Evolutionary conservation across 2,888 invertebrate species (phyloP).

Genomic region (Nomada ferruginata): DNA sequence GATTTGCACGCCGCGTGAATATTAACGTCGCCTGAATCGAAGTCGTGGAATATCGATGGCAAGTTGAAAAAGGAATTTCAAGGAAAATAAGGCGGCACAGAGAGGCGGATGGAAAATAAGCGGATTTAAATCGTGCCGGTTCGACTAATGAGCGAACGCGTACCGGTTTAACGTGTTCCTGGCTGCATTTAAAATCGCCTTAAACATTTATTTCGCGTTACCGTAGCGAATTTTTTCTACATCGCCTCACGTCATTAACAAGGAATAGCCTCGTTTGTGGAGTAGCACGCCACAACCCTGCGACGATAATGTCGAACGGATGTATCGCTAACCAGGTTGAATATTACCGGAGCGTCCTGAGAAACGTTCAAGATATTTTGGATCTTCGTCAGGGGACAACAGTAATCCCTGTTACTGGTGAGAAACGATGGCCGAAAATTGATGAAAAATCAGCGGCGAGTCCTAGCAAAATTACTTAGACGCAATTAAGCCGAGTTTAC

Average conservation of each 20-base stretch:
- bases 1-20: background rate
- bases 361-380: background rate
- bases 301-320: constrained; percentile 15
- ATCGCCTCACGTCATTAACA: constrained; percentile 44
- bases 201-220: constrained; percentile 52
- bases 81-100: constrained; percentile 21
- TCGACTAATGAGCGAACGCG: constrained; percentile 18
- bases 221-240: constrained; percentile 18
- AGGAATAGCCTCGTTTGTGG: constrained; percentile 34
- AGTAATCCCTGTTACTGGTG: background rate
- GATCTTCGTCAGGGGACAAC: background rate
- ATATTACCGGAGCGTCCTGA: constrained; percentile 34
- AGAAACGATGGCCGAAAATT: constrained; percentile 54
- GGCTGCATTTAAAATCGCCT: constrained; percentile 45
- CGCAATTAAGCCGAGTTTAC: constrained; percentile 79
- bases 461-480: constrained; percentile 83
- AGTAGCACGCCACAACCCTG: constrained; percentile 18
- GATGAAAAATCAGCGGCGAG: constrained; percentile 73
- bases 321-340: background rate
- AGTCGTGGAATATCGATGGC: constrained; percentile 4
- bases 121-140: constrained; percentile 33
- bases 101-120: constrained; percentile 27
- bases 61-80: constrained; percentile 11
- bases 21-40: constrained; percentile 8
- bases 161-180: constrained; percentile 56